Conservation (phyloP, 2,888 invertebrate genomes). For the Rhingia rostrata region DNA sequence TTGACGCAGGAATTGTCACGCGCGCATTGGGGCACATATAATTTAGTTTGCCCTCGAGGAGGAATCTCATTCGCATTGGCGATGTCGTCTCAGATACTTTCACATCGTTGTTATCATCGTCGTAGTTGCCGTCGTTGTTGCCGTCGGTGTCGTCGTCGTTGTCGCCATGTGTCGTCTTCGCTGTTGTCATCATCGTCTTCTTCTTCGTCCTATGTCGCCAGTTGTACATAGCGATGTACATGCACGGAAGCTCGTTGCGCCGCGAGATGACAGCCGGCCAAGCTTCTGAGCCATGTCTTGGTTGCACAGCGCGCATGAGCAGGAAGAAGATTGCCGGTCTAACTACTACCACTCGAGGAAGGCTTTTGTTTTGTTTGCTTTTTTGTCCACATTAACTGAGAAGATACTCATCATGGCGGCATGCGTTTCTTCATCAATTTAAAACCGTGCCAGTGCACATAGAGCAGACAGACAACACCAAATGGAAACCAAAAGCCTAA, state of each 20-base stretch:
- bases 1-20: slow-evolving; percentile 55
- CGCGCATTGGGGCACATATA: slow-evolving; percentile 50
- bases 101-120: not conserved
- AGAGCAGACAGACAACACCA: slow-evolving; percentile 12
- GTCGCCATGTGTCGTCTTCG: not conserved
- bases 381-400: not conserved
- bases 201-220: not conserved
- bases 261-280: slow-evolving; percentile 30
- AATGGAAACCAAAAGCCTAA: slow-evolving; percentile 24
- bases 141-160: not conserved
- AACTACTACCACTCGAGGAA: not conserved
- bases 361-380: too few species aligned
- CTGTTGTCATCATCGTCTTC: not conserved
- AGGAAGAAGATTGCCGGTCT: slow-evolving; percentile 39
- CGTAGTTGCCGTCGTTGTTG: not conserved
- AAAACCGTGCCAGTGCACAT: slow-evolving; percentile 12
- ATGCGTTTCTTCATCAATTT: slow-evolving; percentile 56
- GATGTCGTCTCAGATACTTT: slow-evolving; percentile 7
- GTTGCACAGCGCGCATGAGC: slow-evolving; percentile 15
- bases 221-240: not conserved
- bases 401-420: slow-evolving; percentile 49
- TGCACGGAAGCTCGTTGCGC: slow-evolving; percentile 42
- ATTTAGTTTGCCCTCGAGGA: slow-evolving; percentile 47
- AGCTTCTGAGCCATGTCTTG: slow-evolving; percentile 48
- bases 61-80: slow-evolving; percentile 29